Evolutionary conservation across 2,888 invertebrate genomes (phyloP), one percentile per base, ranked within the genome.

Genomic region (Oasisia sp.): DNA sequence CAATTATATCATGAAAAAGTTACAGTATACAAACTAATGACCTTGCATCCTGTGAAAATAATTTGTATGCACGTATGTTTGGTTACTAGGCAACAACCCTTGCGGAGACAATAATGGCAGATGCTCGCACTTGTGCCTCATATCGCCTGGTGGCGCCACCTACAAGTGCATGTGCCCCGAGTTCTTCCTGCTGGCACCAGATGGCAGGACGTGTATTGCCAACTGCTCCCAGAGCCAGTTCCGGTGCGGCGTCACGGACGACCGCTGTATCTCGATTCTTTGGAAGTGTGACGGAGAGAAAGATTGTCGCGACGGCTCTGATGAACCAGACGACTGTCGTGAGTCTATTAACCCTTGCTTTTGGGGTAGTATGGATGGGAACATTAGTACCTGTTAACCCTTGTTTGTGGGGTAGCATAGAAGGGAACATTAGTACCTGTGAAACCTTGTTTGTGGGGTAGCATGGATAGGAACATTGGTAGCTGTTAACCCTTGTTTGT

Each of bases 81-180:
- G 32, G 90, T 44, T 90, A 32, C 44, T 44, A 44, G 44, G 90
- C 44, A 32, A 97, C 0, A 99, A 99, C 96, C 99, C 99, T 0
- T 99, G 99, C 95, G 98, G 98, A 0, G 97, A 97, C 0, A 98
- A 98, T 95, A 99, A 99, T 95, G 99, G 99, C 38, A 99, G 98
- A 5, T 99, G 99, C 95, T 98, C 99, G 0, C 99, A 99, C 97
- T 97, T 99, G 9, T 99, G 99, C 95, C 97, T 99, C 45, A 97
- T 99, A 90, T 97, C 98, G 0, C 98, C 99, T 32, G 97, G 97
- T 32, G 97, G 97, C 50, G 94, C 95, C 50, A 98, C 97, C 32
- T 98, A 97, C 96, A 98, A 97, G 4, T 99, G 99, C 95, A 98
- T 98, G 1, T 99, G 99, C 96, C 99, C 99, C 0, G 99, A 99